These are phyloP conservation scores for Morpho achilles DNA, from an alignment of 2,888 invertebrate genomes.

Conservation along the genomic window DNA sequence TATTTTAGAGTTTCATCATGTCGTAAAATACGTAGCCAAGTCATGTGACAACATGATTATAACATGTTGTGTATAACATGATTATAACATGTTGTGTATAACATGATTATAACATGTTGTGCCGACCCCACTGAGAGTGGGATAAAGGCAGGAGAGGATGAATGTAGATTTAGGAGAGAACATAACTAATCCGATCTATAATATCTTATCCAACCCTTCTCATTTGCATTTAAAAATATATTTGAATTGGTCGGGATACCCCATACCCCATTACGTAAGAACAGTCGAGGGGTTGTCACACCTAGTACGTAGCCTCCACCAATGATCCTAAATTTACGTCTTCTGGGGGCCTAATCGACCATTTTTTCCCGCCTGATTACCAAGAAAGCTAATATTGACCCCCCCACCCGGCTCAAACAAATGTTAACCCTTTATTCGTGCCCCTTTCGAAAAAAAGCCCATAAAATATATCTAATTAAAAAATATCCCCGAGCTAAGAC, in stretches of 20 bases:
- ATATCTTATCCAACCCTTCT: conserved; percentile 9
- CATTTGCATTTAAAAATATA: conserved; percentile 30
- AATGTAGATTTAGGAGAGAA: background rate
- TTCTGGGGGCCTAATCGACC: conserved; percentile 72
- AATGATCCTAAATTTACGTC: conserved; percentile 77
- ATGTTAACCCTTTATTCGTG: conserved; percentile 76
- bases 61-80: too few species aligned
- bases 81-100: too few species aligned
- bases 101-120: too few species aligned
- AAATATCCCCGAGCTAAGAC: conserved; percentile 78
- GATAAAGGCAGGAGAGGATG: too few species aligned
- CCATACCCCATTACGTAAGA: conserved; percentile 40
- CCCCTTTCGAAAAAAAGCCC: conserved; percentile 76
- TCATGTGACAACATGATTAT: too few species aligned
- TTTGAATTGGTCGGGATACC: conserved; percentile 42
- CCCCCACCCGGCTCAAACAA: conserved; percentile 69
- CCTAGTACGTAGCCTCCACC: conserved; percentile 55
- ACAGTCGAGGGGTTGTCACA: conserved; percentile 43
- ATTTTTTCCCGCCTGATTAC: conserved; percentile 78
- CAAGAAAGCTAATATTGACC: conserved; percentile 75
- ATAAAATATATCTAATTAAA: conserved; percentile 81
- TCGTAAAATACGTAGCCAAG: too few species aligned
- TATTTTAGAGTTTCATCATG: too few species aligned
- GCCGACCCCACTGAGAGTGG: too few species aligned
- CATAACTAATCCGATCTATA: conserved; percentile 10